A percentile compares a stretch with the other conserved stretches of the same genome.
These are phyloP conservation scores for Drosophila mayaguana DNA, from an alignment of 2,888 invertebrate species.

Conservation along the genomic window DNA sequence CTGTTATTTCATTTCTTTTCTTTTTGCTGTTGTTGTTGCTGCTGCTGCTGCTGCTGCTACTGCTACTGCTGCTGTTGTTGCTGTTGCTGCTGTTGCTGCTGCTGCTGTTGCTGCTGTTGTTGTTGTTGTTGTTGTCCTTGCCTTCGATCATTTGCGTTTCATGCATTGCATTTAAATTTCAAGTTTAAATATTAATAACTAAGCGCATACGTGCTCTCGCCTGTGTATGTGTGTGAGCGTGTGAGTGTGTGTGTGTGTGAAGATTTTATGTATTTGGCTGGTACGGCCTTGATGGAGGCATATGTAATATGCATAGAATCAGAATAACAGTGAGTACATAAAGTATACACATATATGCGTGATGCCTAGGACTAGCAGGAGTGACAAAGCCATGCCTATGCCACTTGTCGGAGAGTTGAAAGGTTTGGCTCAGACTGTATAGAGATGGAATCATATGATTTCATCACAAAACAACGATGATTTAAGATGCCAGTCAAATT, in stretches of 20 bases:
- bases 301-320: slow-evolving; percentile 1
- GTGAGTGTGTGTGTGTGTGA: slow-evolving; percentile 13
- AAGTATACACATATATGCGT: not conserved
- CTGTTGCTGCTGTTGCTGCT: not conserved
- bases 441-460: not conserved
- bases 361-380: not conserved
- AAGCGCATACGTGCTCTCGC: slow-evolving; percentile 58
- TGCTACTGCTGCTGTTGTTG: not conserved
- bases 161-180: slow-evolving; percentile 74
- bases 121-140: slow-evolving; percentile 29
- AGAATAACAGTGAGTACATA: slow-evolving; percentile 8
- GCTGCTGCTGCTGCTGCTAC: no score
- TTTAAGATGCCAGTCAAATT: no score
- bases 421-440: not conserved
- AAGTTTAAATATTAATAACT: slow-evolving; percentile 73
- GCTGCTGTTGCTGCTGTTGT: not conserved
- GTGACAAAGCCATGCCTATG: not conserved
- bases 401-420: not conserved
- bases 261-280: slow-evolving; percentile 62
- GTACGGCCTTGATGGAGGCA: not conserved
- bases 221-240: slow-evolving; percentile 10
- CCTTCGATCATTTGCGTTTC: slow-evolving; percentile 54
- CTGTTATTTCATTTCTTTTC: slow-evolving; percentile 42
- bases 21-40: not conserved
- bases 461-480: not conserved